Evolutionary conservation across 2,888 invertebrate genomes (phyloP).

Genomic region (Amblyjoppa proteus): DNA sequence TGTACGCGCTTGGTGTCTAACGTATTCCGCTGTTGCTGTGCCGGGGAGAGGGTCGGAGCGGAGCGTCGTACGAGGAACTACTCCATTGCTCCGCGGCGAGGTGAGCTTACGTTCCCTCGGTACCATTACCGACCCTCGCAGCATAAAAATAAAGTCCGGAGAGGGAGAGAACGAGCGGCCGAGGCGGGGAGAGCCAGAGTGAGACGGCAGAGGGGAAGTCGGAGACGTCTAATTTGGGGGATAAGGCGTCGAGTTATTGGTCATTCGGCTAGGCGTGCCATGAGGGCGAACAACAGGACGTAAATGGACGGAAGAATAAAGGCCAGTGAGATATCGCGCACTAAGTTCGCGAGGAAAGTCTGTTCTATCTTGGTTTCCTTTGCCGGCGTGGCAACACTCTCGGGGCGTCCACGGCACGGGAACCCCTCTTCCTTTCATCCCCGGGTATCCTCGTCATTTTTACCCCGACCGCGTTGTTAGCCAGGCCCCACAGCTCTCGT

Average conservation of each 20-base stretch:
- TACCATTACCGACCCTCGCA: slow-evolving; percentile 75
- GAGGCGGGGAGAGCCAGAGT: slow-evolving; percentile 28
- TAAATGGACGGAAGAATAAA: slow-evolving; percentile 74
- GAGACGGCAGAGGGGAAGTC: slow-evolving; percentile 39
- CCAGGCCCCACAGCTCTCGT: neutral
- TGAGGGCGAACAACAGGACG: slow-evolving; percentile 69
- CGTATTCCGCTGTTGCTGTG: slow-evolving; percentile 52
- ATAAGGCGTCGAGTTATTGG: slow-evolving; percentile 80
- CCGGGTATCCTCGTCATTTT: slow-evolving; percentile 34
- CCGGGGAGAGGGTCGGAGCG: slow-evolving; percentile 56
- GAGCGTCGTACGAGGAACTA: slow-evolving; percentile 70
- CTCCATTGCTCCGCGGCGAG: slow-evolving; percentile 70
- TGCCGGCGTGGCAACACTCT: slow-evolving; percentile 3
- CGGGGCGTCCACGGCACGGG: neutral
- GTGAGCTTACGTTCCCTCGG: slow-evolving; percentile 76
- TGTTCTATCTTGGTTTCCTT: slow-evolving; percentile 25
- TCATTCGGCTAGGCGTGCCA: slow-evolving; percentile 71
- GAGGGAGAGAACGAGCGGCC: slow-evolving; percentile 62
- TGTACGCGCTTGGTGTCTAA: slow-evolving; percentile 45
- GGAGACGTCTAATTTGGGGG: slow-evolving; percentile 78
- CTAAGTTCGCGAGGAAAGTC: slow-evolving; percentile 46
- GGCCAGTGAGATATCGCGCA: slow-evolving; percentile 61
- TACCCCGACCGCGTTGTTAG: neutral
- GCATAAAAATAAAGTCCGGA: slow-evolving; percentile 77
- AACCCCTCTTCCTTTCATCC: slow-evolving; percentile 19